phyloP scores from a whole-genome alignment of 2,888 invertebrate genomes.

The Ramazzottius varieornatus region DNA sequence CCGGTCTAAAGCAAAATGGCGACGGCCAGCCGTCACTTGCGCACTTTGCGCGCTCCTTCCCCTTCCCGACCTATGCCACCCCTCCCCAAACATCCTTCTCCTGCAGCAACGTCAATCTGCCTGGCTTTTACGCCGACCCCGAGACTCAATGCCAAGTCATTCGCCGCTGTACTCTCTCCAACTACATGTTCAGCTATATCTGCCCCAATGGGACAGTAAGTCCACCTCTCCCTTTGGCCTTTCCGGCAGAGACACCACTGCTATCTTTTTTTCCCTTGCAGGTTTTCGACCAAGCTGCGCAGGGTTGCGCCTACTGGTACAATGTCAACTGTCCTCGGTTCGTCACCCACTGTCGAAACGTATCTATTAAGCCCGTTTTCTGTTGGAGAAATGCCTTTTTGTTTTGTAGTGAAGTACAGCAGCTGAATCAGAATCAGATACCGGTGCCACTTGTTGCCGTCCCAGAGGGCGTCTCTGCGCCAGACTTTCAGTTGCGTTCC shows the following conservation, averaged over 20 bases:
- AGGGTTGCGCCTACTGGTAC: neutral
- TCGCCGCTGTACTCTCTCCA: neutral
- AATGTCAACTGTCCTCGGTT: neutral
- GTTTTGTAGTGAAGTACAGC: no score
- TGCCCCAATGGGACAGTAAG: neutral
- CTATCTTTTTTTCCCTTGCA: neutral
- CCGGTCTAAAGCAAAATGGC: no score
- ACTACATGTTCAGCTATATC: neutral
- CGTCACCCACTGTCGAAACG: no score
- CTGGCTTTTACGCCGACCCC: neutral
- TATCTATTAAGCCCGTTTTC: no score
- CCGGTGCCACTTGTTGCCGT: no score
- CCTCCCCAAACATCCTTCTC: neutral
- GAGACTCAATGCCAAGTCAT: neutral
- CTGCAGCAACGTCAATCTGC: neutral
- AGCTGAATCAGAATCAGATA: no score
- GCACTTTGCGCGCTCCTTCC: neutral
- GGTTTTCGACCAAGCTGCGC: neutral
- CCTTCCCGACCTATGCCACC: neutral
- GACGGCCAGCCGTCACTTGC: no score
- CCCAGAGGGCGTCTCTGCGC: no score
- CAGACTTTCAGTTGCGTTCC: no score
- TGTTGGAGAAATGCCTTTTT: no score
- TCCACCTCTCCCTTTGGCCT: neutral
- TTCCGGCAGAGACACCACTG: neutral